Evolutionary conservation across 2,113 vertebrate species (phyloP).

Genomic region (Saccopteryx bilineata): DNA sequence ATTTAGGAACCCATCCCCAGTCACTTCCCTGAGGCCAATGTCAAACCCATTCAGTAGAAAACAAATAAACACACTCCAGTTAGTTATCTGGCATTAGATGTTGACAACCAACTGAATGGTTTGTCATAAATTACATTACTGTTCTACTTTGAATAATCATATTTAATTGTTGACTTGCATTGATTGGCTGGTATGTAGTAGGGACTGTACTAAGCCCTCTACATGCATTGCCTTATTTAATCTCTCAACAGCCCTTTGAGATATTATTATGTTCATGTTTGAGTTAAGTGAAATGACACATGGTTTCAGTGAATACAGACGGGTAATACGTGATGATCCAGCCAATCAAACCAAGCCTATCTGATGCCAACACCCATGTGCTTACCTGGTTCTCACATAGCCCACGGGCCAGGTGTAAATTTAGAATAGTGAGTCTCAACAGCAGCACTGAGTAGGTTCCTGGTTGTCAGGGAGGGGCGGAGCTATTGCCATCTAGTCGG

Average conservation of each 20-base stretch:
- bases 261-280: background rate
- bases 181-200: background rate
- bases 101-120: background rate
- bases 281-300: background rate
- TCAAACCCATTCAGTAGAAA: background rate
- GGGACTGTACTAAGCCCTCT: background rate
- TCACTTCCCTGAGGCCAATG: background rate
- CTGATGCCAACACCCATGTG: background rate
- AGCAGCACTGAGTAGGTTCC: background rate
- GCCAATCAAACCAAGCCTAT: background rate
- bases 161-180: background rate
- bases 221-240: background rate
- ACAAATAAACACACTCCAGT: background rate
- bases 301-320: background rate
- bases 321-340: background rate
- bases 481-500: background rate
- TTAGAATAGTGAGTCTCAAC: background rate
- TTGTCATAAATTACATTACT: background rate
- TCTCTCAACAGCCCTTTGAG: background rate
- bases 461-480: background rate
- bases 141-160: background rate
- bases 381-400: background rate
- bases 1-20: conserved; percentile 37
- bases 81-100: background rate
- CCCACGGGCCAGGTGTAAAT: background rate